Evolutionary conservation across 1,140 invertebrate species (phyloP).

Genomic region (Aphis gossypii): DNA sequence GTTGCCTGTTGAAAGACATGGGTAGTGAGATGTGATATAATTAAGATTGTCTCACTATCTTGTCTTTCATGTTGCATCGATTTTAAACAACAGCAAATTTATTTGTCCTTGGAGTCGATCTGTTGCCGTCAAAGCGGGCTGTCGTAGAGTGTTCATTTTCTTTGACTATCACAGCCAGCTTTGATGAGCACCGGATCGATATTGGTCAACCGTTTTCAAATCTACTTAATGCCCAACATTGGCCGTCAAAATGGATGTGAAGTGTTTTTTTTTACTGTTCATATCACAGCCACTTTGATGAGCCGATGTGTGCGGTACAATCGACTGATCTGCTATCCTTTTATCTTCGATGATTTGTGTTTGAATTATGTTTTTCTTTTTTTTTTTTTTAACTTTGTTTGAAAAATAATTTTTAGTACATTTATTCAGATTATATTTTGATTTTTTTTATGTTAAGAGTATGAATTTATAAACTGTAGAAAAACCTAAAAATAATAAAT

Average conservation of each 20-base stretch:
- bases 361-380: neutral
- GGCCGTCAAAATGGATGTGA: constrained; percentile 67
- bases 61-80: constrained; percentile 82
- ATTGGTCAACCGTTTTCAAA: constrained; percentile 10
- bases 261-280: constrained; percentile 63
- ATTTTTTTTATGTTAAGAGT: neutral
- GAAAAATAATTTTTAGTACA: neutral
- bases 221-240: constrained; percentile 38
- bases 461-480: neutral
- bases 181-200: constrained; percentile 76
- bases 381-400: neutral
- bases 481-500: neutral
- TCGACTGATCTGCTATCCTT: neutral
- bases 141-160: constrained; percentile 71
- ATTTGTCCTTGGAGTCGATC: constrained; percentile 63
- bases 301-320: constrained; percentile 62
- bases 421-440: neutral
- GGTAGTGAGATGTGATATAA: constrained; percentile 86
- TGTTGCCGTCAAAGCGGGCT: constrained; percentile 78
- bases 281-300: constrained; percentile 72
- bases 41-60: constrained; percentile 83
- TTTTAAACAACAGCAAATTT: constrained; percentile 31
- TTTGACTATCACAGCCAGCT: constrained; percentile 82
- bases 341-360: neutral
- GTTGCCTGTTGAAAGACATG: constrained; percentile 83